phyloP scores from a whole-genome alignment of 2,797 vertebrate genomes.

The Morelia viridis region DNA sequence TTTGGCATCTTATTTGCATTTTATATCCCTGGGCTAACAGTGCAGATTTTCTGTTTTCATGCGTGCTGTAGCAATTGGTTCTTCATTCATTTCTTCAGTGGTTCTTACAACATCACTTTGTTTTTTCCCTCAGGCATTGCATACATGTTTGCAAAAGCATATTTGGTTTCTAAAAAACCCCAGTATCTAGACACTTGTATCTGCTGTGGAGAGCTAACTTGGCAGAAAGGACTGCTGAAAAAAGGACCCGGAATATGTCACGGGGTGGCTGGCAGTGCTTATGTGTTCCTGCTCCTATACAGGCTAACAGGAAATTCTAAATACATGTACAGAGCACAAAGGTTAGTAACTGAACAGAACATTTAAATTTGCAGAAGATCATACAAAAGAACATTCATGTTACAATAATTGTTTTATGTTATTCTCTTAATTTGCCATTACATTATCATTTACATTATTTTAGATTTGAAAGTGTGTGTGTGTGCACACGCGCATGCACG shows the following conservation, averaged over 20 bases:
- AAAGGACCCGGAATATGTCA: conserved; percentile 91
- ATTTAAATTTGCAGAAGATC: background rate
- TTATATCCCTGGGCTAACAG: background rate
- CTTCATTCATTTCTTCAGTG: background rate
- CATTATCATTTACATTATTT: background rate
- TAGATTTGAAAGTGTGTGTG: no score
- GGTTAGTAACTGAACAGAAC: conserved; percentile 67
- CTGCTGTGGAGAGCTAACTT: conserved; percentile 85
- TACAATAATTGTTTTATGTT: background rate
- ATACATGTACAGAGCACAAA: conserved; percentile 87
- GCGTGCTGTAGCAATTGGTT: background rate
- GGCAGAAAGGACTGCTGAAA: conserved; percentile 88
- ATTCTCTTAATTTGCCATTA: background rate
- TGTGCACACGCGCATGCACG: no score
- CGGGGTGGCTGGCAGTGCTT: conserved; percentile 85
- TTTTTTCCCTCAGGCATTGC: conserved; percentile 81
- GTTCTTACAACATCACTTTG: conserved; percentile 33
- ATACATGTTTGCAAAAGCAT: conserved; percentile 89
- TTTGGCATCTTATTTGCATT: background rate
- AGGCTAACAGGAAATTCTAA: conserved; percentile 87
- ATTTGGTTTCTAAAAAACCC: conserved; percentile 87
- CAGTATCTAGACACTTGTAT: conserved; percentile 90
- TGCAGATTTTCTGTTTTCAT: background rate
- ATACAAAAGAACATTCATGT: background rate
- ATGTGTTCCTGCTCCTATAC: conserved; percentile 89